A percentile compares a stretch with the other conserved stretches of the same genome.
Conservation (phyloP, 2,797 vertebrate genomes). For the Falco peregrinus region DNA sequence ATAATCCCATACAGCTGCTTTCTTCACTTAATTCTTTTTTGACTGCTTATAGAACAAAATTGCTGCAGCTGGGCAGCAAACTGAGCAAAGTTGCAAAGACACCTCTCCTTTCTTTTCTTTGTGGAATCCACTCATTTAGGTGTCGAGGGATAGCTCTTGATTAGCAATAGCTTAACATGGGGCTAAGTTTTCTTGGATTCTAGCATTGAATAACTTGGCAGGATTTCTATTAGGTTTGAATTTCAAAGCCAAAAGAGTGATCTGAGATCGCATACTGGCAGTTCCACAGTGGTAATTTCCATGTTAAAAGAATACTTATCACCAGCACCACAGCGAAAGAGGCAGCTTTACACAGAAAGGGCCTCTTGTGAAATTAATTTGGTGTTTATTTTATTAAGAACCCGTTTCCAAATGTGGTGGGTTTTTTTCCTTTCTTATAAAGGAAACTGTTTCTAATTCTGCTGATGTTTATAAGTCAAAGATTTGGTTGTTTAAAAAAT, state of each 20-base stretch:
- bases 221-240: slow-evolving; percentile 75
- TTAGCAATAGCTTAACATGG: slow-evolving; percentile 61
- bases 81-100: slow-evolving; percentile 57
- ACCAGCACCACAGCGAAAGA: slow-evolving; percentile 72
- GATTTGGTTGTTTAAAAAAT: neutral
- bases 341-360: slow-evolving; percentile 72
- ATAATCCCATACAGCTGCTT: slow-evolving; percentile 75
- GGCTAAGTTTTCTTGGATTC: slow-evolving; percentile 74
- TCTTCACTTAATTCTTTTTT: slow-evolving; percentile 70
- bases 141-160: slow-evolving; percentile 31
- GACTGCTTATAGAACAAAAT: slow-evolving; percentile 55
- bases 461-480: neutral
- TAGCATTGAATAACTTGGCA: slow-evolving; percentile 72
- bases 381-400: slow-evolving; percentile 73
- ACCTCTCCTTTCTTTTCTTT: slow-evolving; percentile 55
- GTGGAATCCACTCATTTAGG: slow-evolving; percentile 37
- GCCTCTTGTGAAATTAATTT: slow-evolving; percentile 77
- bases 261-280: slow-evolving; percentile 76
- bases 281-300: slow-evolving; percentile 77
- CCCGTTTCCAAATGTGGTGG: slow-evolving; percentile 41
- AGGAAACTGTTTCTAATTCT: slow-evolving; percentile 20
- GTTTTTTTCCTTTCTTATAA: neutral
- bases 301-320: slow-evolving; percentile 78
- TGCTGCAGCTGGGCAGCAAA: slow-evolving; percentile 70
- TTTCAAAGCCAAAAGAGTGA: slow-evolving; percentile 79